Base-by-base conservation (phyloP, 35 echinoderm and acorn worm species). In the Ptychodera flava region DNA sequence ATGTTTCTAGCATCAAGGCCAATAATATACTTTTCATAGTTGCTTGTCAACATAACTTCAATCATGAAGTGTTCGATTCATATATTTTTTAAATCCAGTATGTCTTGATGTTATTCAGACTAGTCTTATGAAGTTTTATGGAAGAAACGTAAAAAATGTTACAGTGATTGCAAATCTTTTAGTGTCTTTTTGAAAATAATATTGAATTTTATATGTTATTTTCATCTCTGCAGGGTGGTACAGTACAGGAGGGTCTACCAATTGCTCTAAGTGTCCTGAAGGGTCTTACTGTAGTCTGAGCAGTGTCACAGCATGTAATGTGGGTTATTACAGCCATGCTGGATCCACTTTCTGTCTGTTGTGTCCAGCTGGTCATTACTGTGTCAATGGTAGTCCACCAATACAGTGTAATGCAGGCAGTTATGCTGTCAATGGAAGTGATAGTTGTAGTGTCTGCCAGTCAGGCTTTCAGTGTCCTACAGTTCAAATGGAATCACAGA, bases 321-420 rank as follows among this genome's bases (percentile, higher is more conserved):
- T 79, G n/a, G 92, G 95, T 78, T 90, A 91, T 33, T 97, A 97
- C 78, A 97, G 95, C 53, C 85, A 89, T 22, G 84, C 86, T 38
- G 87, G 89, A 28, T 78, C 89, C 0, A 90, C 85, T 28, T 37
- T 35, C 1, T 97, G 95, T 85, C 30, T 82, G 52, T 77, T 37
- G 22, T 97, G 95, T 77, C 95, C 92, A 75, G 92, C 85, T 79
- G 95, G 95, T 52, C 91, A 90, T 89, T 45, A 86, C 79, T 97
- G 95, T 82, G 32, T 80, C 15, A 89, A 87, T 28, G 86, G 85
- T 78, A 1, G 35, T 35, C 35, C 15, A 35, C 90, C 85, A 14
- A 33, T 81, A 28, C 31, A 82, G 2, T 91, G 90, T 38, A 76
- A 33, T 16, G 36, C 35, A 33, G 90, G 90, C 27, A 77, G 37